Evolutionary conservation across 1,140 invertebrate genomes (phyloP), one percentile per base, ranked within the genome.

Genomic region (Tachypleus tridentatus): DNA sequence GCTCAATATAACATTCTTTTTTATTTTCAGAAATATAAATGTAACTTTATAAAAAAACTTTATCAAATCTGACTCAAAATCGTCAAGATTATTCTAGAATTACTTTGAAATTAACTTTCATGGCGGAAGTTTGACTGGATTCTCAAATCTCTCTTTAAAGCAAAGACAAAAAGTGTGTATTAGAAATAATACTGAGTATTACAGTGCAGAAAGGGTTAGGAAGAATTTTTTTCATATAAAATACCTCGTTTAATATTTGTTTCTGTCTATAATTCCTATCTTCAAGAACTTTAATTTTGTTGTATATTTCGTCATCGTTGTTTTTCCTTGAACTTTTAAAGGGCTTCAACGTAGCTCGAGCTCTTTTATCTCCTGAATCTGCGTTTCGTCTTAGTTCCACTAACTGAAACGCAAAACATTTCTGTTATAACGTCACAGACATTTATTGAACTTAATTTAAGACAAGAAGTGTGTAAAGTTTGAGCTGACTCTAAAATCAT

Each of bases 381-480:
- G 91, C 90, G 80, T 95, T 94, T 67, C 91, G 82, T 70, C 87
- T 85, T 49, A 96, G 80, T 78, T 96, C 92, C 69, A 96, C 83
- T 48, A 93, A 77, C 91, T 93, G 77, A 7, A 78, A 67, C 11
- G 29, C 29, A 29, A 29, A 29, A 29, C 2, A 29, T 29, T 29
- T 29, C 29, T 29, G 29, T 29, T 29, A 29, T 29, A 29, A 29
- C 29, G 29, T 29, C 29, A 29, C 29, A 29, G 29, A 29, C 53
- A 54, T 3, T 54, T 54, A 8, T 7, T 54, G 53, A n/a, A 8
- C 7, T 54, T 8, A 54, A 47, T n/a, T 47, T 78, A 59, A 59
- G 57, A 63, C 73, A 58, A 69, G 7, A 58, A 57, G 29, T 64
- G 63, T 60, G 57, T 3, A 51, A 63, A 62, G 60, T 51, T 64